Evolutionary conservation across 2,888 invertebrate species (phyloP).

Genomic region (Eugnorisma glareosa): DNA sequence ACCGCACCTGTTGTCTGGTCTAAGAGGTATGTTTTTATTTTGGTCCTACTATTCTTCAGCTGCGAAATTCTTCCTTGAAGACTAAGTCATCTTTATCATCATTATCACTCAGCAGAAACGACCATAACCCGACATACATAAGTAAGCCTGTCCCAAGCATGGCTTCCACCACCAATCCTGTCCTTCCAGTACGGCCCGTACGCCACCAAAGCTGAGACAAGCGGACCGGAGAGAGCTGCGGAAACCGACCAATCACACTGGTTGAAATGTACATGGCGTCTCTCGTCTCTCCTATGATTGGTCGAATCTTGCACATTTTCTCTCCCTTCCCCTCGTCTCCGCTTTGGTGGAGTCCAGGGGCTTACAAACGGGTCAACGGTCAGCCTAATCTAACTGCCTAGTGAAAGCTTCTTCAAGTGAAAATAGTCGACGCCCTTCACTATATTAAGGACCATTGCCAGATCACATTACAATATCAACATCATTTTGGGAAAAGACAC

Average conservation of each 20-base stretch:
- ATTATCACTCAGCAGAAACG: neutral
- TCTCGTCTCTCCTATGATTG: neutral
- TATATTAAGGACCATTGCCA: neutral
- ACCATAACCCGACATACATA: neutral
- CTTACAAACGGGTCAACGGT: too few species aligned
- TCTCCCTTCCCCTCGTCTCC: neutral
- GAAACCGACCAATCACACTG: neutral
- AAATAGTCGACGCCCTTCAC: neutral
- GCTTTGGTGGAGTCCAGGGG: neutral
- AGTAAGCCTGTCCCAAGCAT: neutral
- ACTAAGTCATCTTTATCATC: neutral
- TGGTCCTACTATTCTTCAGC: neutral
- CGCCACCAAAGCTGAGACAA: neutral
- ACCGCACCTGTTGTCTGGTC: conserved; percentile 39
- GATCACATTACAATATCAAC: neutral
- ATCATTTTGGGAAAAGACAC: neutral
- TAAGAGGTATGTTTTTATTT: conserved; percentile 35
- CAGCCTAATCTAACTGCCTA: neutral
- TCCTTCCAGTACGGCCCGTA: too few species aligned
- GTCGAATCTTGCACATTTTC: neutral
- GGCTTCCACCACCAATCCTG: neutral
- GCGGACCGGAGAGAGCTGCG: neutral
- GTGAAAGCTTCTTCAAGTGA: neutral
- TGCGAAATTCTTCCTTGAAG: neutral
- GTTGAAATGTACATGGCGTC: too few species aligned